Evolutionary conservation across 2,797 vertebrate genomes (phyloP).

Genomic region (Macrochelys suwanniensis): DNA sequence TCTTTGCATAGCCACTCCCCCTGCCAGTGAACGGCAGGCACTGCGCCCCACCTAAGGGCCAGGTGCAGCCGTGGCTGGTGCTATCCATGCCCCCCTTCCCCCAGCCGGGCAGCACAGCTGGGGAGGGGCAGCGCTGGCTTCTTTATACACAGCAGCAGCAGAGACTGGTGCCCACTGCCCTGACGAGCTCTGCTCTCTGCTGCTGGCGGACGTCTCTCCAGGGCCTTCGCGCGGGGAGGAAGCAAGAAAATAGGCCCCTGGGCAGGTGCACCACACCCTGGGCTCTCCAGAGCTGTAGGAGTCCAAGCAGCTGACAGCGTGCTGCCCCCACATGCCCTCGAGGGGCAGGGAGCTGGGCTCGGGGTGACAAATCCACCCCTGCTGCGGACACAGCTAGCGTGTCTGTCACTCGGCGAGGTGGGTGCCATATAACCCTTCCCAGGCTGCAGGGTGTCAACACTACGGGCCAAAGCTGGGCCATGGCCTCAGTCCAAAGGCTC

Average conservation of each 20-base stretch:
- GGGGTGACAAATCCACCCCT: neutral
- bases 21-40: neutral
- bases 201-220: neutral
- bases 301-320: neutral
- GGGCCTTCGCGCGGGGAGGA: no score
- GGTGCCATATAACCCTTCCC: neutral
- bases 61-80: neutral
- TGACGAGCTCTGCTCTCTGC: neutral
- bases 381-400: accelerated
- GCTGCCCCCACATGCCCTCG: neutral
- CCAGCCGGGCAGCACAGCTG: neutral
- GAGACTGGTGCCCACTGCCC: neutral
- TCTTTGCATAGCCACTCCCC: neutral
- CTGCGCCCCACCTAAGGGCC: neutral
- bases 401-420: neutral
- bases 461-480: no score
- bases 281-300: neutral
- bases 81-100: neutral
- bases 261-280: neutral
- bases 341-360: neutral
- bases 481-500: neutral
- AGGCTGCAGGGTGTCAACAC: neutral
- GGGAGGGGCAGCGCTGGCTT: neutral
- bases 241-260: no score
- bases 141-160: neutral